Conservation (phyloP, 2,797 vertebrate genomes). For the Diceros bicornis region DNA sequence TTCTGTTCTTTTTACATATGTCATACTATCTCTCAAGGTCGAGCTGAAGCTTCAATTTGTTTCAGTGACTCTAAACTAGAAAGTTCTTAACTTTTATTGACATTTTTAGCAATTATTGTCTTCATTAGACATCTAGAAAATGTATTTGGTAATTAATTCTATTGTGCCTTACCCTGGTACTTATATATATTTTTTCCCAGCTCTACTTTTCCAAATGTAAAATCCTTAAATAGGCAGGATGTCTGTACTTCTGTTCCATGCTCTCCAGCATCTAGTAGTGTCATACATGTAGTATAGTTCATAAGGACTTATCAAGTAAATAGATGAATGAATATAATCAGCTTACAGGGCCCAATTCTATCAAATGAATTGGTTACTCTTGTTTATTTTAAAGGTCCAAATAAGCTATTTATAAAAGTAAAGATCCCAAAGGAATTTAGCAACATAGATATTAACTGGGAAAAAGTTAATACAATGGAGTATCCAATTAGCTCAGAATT, state of each 20-base stretch:
- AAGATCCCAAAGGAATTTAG: neutral
- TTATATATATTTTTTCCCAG: neutral
- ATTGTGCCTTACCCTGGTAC: neutral
- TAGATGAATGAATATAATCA: constrained; percentile 22
- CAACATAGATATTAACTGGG: neutral
- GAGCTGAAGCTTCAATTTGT: neutral
- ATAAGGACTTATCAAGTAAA: neutral
- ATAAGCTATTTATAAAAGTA: constrained; percentile 25
- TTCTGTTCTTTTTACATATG: neutral
- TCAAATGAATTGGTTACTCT: neutral
- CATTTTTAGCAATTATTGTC: neutral
- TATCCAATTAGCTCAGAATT: constrained; percentile 69
- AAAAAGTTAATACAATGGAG: neutral
- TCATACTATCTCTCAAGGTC: neutral
- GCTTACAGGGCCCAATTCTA: neutral
- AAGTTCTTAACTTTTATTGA: neutral
- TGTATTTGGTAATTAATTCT: constrained; percentile 35
- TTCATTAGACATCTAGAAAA: neutral
- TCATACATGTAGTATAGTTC: neutral
- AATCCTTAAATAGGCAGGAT: neutral
- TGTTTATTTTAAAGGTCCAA: constrained; percentile 31
- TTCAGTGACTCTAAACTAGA: neutral
- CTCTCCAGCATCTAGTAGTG: neutral
- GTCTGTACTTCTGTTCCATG: neutral
- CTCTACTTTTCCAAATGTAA: neutral